Base-by-base conservation (phyloP, 2,888 invertebrate genomes). In the Rutpela maculata region DNA sequence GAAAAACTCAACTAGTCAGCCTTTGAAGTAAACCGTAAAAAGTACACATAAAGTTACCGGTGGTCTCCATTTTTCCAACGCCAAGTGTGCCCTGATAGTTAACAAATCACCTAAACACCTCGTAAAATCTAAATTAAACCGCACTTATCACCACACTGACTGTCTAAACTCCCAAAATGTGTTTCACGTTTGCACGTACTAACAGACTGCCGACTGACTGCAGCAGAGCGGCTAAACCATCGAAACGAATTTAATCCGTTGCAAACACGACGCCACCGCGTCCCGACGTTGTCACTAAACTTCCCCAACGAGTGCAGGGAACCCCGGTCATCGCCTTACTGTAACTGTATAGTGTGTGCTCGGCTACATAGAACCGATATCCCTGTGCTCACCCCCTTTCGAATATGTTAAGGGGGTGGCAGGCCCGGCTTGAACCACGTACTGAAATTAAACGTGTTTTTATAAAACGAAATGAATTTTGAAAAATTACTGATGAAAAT, bases 211-310 rank as follows among this genome's bases (percentile, higher is more conserved):
- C 43, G 35, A 59, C 22, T 12, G 22, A 60, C 66, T 60, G 65
- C 31, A 73, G 31, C 26, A 26, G 22, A 66, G 75, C 38, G 59
- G 76, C 65, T 59, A 68, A 67, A 73, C 67, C 35, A 35, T 70
- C 26, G 66, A 72, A 71, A 76, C 67, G 56, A 73, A 56, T 76
- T 76, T 78, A 80, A 76, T 74, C 76, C 71, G 72, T 22, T 73
- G 74, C 77, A 74, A 74, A 69, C 43, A 74, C 74, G 78, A 74
- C 88, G 90, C 90, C 88, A 88, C 88, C 82, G 88, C 90, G 86
- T 91, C 91, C 87, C 91, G 91, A 88, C 91, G 86, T 78, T 81
- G 86, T 87, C 86, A 87, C 83, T 79, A 82, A 85, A 86, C 85
- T 86, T 87, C 85, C 87, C 87, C 85, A 79, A 79, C 76, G 80